Evolutionary conservation across 2,113 vertebrate genomes (phyloP), one percentile per base, ranked within the genome.

Genomic region (Pseudorectes ferrugineus): DNA sequence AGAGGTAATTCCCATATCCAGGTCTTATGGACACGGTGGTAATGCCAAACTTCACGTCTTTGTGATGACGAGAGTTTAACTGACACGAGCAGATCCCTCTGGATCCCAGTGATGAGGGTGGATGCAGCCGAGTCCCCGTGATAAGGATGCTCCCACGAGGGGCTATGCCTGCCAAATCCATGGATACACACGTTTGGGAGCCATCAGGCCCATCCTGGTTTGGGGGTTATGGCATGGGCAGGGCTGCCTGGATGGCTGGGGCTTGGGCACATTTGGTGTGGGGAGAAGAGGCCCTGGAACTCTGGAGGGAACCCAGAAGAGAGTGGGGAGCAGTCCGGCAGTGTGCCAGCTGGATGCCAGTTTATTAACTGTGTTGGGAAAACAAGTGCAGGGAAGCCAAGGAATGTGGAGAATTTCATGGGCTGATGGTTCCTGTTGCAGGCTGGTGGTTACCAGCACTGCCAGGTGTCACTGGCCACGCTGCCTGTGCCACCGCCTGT

Each of bases 1-100:
- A 33, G 65, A 1, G 0, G 5, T 9, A 3, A 42, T 42, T 73
- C 68, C 52, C 14, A 6, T 1, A 3, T 16, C 43, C 2, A 0
- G 7, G 3, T 9, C 28, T 26, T 8, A 0, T 0, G 6, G 65
- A 7, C 0, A 0, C 0, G 9, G 40, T 2, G 9, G 22, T 16
- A 17, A 22, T 2, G 42, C 38, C 0, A 23, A 61, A 5, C 15
- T 15, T 40, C 4, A 0, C 1, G 0, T 7, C 23, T 51, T 0
- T 0, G 52, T 3, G 1, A 2, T 4, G 40, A 8, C 0, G 1
- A 26, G 15, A 0, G 8, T 51, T 65, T 45, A 19, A 28, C 38
- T 72, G 5, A 11, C 10, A 14, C 0, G 0, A 40, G 48, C 4
- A 12, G 36, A 52, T 66, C 36, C 31, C n/a, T 6, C n/a, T 0